Evolutionary conservation across 2,113 vertebrate species (phyloP), one percentile per base, ranked within the genome.

Genomic region (Echinops telfairi): DNA sequence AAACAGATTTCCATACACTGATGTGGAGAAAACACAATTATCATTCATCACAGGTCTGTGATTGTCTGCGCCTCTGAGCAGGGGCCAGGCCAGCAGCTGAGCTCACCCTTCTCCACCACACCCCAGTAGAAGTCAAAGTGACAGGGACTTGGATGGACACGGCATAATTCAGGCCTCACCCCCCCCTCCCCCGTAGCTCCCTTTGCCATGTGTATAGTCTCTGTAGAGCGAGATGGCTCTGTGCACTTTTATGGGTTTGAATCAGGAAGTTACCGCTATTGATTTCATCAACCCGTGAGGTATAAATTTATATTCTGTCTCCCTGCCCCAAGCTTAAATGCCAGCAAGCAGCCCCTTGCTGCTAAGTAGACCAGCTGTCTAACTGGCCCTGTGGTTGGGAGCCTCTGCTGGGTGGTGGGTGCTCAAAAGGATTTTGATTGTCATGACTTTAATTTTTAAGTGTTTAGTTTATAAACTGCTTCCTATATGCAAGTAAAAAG

Each of bases 201-300:
- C 47, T 77, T 33, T 38, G 25, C 33, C 29, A 23, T 6, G 62
- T 40, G 79, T 36, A 6, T 20, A 6, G 31, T 64, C 88, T 90
- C 77, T 83, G 40, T 20, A 76, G 93, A 60, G 38, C 36, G 64
- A 53, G 53, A 71, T 57, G 73, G 62, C 47, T 91, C 83, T 87
- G 53, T 36, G 85, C 62, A 47, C 70, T 53, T 62, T 68, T 71
- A 76, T 19, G 85, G 78, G 31, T 80, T 71, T 94, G 93, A 82
- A 94, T 94, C 78, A 91, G 88, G 83, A 95, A 95, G 91, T 93
- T 86, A 77, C 82, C 85, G 90, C 93, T 95, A 92, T 96, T 88
- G 97, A 95, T 96, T 95, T 87, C 10, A 17, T 40, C 3, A 4
- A 87, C n/a, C 25, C 84, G 60, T 90, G 87, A 60, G 94, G 90